Base-by-base conservation (phyloP, 1,140 invertebrate species). In the Drosophila bipectinata region DNA sequence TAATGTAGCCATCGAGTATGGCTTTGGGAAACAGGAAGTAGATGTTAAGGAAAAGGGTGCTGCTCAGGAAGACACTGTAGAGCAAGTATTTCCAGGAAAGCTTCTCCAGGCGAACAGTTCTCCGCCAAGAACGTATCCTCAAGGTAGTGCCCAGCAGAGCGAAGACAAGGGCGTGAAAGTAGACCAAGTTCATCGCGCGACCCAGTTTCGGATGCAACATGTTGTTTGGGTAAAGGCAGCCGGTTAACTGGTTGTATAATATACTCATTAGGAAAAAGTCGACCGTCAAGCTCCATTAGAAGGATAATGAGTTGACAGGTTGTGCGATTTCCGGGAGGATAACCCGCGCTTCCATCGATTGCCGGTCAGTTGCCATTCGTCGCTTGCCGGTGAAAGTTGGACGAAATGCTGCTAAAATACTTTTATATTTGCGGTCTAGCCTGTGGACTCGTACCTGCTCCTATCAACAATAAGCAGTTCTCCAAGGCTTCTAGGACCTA, bases 141-240 rank as follows among this genome's bases (percentile, higher is more conserved):
- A 85, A 1, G 9, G 49, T 72, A 0, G 78, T 59, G 1, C 74
- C 69, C 82, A 85, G 45, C 45, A 85, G 30, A 1, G 61, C 82
- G 15, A 28, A 83, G 37, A 51, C 4, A 9, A 76, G 58, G 45
- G 73, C 12, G 6, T 78, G 66, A 53, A 49, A 72, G 24, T 85
- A 87, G 18, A 54, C 48, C 10, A 76, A 6, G 6, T 24, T 61
- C 28, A 85, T 6, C n/a, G 54, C 47, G 14, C 56, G 14, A 15
- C 51, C 8, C 24, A 84, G 24, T 44, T 72, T 66, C 1, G 57
- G 57, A 18, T 77, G 73, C 73, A 80, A 73, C 81, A 84, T 84
- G 64, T 47, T 72, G 41, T n/a, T 18, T 30, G 12, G 8, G 10
- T 21, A 14, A 24, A 12, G 34, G 44, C 14, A 6, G 24, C 4